Conservation (phyloP, 2,113 vertebrate species). For the Cebus imitator region DNA sequence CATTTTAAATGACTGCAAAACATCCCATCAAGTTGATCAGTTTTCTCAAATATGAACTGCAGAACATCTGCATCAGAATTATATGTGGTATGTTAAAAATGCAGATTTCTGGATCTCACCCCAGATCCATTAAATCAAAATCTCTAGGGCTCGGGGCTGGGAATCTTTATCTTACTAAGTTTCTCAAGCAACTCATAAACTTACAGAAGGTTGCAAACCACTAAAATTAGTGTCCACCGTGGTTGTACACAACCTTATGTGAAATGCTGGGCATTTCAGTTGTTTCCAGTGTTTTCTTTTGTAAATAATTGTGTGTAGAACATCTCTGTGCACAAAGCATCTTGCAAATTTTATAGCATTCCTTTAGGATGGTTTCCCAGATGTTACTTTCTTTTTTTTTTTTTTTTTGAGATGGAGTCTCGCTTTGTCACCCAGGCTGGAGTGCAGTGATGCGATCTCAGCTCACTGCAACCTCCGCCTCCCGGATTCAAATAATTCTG, state of each 20-base stretch:
- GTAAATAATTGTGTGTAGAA: slow-evolving; percentile 29
- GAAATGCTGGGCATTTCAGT: neutral
- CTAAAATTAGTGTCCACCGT: neutral
- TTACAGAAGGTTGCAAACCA: slow-evolving; percentile 12
- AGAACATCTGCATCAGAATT: slow-evolving; percentile 46
- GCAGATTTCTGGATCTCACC: slow-evolving; percentile 61
- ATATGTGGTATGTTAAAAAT: slow-evolving; percentile 52
- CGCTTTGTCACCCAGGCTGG: too few species aligned
- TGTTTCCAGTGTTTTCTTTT: neutral
- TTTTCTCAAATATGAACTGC: slow-evolving; percentile 57
- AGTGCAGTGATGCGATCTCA: too few species aligned
- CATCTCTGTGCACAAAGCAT: slow-evolving; percentile 12
- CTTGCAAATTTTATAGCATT: neutral
- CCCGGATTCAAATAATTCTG: too few species aligned
- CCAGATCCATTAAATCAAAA: slow-evolving; percentile 48
- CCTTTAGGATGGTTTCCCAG: neutral
- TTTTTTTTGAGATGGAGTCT: too few species aligned
- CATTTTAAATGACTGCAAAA: slow-evolving; percentile 60
- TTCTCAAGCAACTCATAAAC: slow-evolving; percentile 40
- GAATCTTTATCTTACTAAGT: slow-evolving; percentile 25
- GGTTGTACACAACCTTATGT: neutral
- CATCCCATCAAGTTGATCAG: slow-evolving; percentile 34
- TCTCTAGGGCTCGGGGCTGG: slow-evolving; percentile 1
- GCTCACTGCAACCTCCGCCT: too few species aligned
- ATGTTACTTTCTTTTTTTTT: too few species aligned